Evolutionary conservation across 2,113 vertebrate genomes (phyloP).

Genomic region (Gopherus flavomarginatus): DNA sequence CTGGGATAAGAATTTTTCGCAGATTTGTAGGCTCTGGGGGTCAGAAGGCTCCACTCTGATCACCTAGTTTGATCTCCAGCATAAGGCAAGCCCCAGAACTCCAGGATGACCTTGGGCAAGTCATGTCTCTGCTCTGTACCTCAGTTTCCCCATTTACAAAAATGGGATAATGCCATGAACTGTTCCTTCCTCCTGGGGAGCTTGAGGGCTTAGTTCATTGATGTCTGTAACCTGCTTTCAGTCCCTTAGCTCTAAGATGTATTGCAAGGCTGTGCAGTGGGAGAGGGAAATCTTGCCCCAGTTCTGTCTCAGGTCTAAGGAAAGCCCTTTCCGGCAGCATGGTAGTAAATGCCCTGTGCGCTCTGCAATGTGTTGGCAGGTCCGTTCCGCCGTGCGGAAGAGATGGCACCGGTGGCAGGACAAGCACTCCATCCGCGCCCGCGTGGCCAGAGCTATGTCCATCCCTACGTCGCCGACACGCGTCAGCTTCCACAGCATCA

Average conservation of each 20-base stretch:
- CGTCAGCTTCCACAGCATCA: constrained; percentile 98
- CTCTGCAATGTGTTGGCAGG: constrained; percentile 72
- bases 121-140: background rate
- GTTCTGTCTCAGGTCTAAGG: background rate
- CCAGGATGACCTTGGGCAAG: background rate
- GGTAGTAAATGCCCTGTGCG: accelerated
- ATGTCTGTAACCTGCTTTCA: background rate
- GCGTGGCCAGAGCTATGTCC: constrained; percentile 94
- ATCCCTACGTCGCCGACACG: constrained; percentile 96
- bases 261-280: background rate
- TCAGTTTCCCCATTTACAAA: background rate
- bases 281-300: background rate
- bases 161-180: accelerated
- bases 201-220: background rate
- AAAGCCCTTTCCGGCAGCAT: accelerated
- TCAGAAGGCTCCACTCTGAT: too few relatives aligned
- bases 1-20: background rate
- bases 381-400: constrained; percentile 91
- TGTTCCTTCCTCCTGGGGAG: background rate
- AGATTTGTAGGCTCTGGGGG: background rate
- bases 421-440: constrained; percentile 91
- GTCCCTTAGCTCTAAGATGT: background rate
- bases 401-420: constrained; percentile 96
- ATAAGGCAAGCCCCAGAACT: background rate
- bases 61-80: background rate